These are phyloP conservation scores for Emydocephalus ijimae DNA, from an alignment of 2,113 vertebrate species.

Conservation along the genomic window DNA sequence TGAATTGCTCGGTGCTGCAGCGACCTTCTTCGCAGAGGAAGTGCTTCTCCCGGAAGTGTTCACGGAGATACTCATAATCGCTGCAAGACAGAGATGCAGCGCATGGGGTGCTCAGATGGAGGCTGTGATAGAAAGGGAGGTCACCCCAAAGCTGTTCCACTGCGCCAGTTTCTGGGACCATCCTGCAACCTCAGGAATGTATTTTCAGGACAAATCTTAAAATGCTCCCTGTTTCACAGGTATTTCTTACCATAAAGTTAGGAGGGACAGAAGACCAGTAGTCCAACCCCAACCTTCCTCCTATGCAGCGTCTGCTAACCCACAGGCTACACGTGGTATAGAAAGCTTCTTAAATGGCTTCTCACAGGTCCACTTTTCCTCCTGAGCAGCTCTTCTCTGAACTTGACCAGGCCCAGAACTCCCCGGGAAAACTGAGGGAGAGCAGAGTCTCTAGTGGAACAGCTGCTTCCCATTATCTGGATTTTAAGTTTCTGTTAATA, in stretches of 20 bases:
- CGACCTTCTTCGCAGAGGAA: conserved; percentile 94
- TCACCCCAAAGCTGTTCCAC: background rate
- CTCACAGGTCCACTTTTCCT: background rate
- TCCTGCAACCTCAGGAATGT: background rate
- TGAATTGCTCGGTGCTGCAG: conserved; percentile 91
- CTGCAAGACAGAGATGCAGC: conserved; percentile 53
- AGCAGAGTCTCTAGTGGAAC: background rate
- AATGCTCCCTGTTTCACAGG: background rate
- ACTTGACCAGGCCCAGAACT: background rate
- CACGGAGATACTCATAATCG: conserved; percentile 88
- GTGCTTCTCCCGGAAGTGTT: conserved; percentile 94
- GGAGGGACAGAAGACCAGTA: background rate
- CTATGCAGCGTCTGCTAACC: background rate
- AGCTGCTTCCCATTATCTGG: background rate
- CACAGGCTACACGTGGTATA: background rate
- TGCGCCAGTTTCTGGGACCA: background rate
- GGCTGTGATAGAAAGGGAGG: background rate
- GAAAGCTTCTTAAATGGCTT: background rate
- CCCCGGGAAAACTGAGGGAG: background rate
- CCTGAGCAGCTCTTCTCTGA: background rate
- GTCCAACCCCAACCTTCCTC: background rate
- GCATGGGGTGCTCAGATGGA: accelerated
- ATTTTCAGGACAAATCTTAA: background rate
- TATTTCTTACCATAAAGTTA: background rate
- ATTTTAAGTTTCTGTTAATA: background rate